Percentiles rank a stretch among this genome's conserved stretches.
Conservation (phyloP, 92 coral and sea anemone species). For the Siderastrea siderea region DNA sequence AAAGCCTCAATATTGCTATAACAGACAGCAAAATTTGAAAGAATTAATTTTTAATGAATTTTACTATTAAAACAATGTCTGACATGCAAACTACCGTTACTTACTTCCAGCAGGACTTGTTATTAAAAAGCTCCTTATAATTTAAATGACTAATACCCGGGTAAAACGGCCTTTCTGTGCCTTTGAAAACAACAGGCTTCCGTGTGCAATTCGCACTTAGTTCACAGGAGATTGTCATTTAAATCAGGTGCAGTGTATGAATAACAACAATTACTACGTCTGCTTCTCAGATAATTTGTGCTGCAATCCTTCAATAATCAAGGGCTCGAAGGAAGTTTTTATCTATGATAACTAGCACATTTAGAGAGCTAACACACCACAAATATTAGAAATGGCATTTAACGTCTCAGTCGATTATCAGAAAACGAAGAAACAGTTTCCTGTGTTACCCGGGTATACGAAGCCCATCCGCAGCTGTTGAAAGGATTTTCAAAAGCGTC, state of each 20-base stretch:
- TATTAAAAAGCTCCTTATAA: background rate
- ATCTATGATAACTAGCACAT: background rate
- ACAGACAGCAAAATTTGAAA: background rate
- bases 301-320: background rate
- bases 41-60: background rate
- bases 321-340: background rate
- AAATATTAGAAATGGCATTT: background rate
- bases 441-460: background rate
- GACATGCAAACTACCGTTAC: background rate
- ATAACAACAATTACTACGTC: constrained; percentile 3
- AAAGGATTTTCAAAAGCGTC: constrained; percentile 4
- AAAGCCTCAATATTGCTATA: background rate
- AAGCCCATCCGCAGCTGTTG: constrained; percentile 5
- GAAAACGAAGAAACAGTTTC: background rate
- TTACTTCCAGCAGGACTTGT: background rate
- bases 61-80: background rate
- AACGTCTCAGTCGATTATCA: background rate
- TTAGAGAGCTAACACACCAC: too few species aligned
- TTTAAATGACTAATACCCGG: constrained; percentile 10
- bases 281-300: background rate
- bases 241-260: constrained; percentile 10
- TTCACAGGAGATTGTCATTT: constrained; percentile 18
- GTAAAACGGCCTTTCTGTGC: constrained; percentile 2
- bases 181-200: background rate
- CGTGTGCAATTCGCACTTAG: background rate